A percentile compares a stretch with the other conserved stretches of the same genome.
Evolutionary conservation across 1,140 invertebrate species (phyloP).

Genomic region (Nebria ingens): DNA sequence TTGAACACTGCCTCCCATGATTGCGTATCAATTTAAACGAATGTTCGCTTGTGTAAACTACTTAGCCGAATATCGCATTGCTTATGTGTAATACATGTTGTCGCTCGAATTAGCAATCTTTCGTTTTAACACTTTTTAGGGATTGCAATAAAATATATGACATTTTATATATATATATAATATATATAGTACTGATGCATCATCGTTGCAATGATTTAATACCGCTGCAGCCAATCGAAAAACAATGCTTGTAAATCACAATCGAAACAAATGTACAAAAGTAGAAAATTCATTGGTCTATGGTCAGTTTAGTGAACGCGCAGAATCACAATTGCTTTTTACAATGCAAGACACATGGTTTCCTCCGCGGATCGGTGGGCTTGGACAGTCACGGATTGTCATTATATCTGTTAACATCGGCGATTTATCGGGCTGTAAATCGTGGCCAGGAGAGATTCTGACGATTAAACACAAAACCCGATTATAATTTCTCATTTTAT

Average conservation of each 20-base stretch:
- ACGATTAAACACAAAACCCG: neutral
- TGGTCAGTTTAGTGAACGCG: neutral
- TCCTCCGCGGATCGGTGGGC: neutral
- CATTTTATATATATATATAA: neutral
- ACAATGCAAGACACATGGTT: conserved; percentile 9
- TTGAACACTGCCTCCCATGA: too few relatives aligned
- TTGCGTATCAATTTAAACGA: too few relatives aligned
- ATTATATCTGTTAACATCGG: neutral
- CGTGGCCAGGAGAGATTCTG: neutral
- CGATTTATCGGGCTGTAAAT: neutral
- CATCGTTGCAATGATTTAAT: too few relatives aligned
- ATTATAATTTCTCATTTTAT: conserved; percentile 6
- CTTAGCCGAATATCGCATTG: too few relatives aligned
- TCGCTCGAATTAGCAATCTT: too few relatives aligned
- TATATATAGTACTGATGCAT: neutral
- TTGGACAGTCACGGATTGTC: neutral
- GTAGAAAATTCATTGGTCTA: neutral
- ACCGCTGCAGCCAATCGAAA: too few relatives aligned
- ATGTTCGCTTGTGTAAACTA: too few relatives aligned
- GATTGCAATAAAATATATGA: neutral
- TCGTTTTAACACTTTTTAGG: too few relatives aligned
- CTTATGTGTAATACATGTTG: too few relatives aligned
- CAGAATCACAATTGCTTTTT: neutral
- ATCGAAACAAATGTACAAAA: neutral
- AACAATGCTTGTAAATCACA: neutral